These are phyloP conservation scores for Hydrolagus colliei DNA, from an alignment of 2,797 vertebrate genomes.

Conservation along the genomic window DNA sequence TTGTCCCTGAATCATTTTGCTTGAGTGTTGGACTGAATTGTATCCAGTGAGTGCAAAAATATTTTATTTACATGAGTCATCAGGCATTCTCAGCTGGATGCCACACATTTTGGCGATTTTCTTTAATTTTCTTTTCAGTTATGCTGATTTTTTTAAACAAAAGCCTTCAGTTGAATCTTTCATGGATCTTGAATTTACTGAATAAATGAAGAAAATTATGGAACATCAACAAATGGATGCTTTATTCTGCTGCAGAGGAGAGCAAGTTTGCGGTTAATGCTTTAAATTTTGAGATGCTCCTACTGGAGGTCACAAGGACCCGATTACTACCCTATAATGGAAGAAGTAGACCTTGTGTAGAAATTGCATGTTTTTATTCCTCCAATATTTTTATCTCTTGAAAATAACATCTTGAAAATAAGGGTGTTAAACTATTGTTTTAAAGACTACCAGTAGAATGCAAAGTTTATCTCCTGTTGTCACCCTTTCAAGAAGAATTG, in stretches of 20 bases:
- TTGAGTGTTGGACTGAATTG: neutral
- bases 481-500: no score
- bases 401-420: no score
- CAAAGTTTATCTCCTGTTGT: no score
- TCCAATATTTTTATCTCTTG: no score
- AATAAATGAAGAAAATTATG: conserved; percentile 47
- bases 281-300: conserved; percentile 70
- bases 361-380: no score
- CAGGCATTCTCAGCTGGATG: conserved; percentile 63
- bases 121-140: conserved; percentile 60
- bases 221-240: conserved; percentile 35
- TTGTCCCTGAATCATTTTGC: neutral
- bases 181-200: conserved; percentile 51
- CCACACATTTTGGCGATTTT: conserved; percentile 64
- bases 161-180: conserved; percentile 45
- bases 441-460: no score
- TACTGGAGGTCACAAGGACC: conserved; percentile 65
- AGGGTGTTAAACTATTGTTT: no score
- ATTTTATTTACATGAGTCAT: conserved; percentile 55
- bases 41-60: no score
- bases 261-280: conserved; percentile 50
- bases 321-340: conserved; percentile 60
- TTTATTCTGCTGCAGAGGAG: conserved; percentile 34
- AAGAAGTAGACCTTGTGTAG: conserved; percentile 52
- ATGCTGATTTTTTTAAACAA: conserved; percentile 55